A percentile compares a stretch with the other conserved stretches of the same genome.
These are phyloP conservation scores for Chelidonichthys spinosus DNA, from an alignment of 2,797 vertebrate genomes.

Conservation along the genomic window DNA sequence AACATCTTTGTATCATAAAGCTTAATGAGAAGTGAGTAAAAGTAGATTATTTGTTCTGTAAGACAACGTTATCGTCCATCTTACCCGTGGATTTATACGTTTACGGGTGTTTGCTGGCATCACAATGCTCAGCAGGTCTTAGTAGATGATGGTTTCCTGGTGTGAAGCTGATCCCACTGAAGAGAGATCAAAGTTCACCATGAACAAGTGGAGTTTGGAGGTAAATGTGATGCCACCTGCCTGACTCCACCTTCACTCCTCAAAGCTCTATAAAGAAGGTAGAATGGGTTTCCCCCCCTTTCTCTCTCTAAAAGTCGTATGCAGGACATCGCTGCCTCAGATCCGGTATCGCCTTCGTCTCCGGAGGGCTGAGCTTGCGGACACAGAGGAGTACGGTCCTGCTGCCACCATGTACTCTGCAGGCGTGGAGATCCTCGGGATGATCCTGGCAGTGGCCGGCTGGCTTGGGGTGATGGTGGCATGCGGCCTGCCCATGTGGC, in stretches of 20 bases:
- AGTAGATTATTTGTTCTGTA: neutral
- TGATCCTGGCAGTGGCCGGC: constrained; percentile 85
- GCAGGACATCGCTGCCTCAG: constrained; percentile 66
- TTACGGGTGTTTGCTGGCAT: neutral
- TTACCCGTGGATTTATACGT: too few relatives aligned
- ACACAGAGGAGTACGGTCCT: constrained; percentile 64
- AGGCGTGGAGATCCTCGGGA: constrained; percentile 86
- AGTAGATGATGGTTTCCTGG: neutral
- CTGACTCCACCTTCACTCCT: constrained; percentile 87
- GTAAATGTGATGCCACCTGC: constrained; percentile 75
- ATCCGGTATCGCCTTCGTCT: constrained; percentile 81
- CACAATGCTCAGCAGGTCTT: neutral
- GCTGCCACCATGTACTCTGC: constrained; percentile 80
- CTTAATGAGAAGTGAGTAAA: neutral
- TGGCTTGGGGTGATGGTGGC: constrained; percentile 88
- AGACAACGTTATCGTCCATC: neutral
- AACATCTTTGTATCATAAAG: neutral
- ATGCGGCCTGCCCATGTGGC: constrained; percentile 88
- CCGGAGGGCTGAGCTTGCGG: constrained; percentile 66
- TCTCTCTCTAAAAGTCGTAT: constrained; percentile 70
- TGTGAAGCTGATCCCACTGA: neutral
- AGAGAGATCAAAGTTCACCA: neutral
- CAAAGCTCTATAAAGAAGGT: constrained; percentile 85
- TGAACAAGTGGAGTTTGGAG: constrained; percentile 40
- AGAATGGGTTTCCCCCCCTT: constrained; percentile 74